Base-by-base conservation (phyloP, 2,113 vertebrate genomes). In the Grammomys dolichurus region DNA sequence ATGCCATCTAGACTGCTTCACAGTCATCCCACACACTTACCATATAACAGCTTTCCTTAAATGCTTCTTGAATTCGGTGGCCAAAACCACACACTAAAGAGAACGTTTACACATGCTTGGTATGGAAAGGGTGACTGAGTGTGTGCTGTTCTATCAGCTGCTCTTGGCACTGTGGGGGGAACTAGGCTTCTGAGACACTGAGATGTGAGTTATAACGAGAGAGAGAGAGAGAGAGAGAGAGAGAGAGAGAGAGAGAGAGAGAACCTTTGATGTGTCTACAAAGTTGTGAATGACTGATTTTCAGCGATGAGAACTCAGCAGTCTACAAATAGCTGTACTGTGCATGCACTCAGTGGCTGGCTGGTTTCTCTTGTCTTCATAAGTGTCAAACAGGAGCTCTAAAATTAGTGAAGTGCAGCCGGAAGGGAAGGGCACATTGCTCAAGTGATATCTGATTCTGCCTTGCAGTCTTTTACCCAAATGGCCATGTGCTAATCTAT, bases 51-150 rank as follows among this genome's bases (percentile, higher is more conserved):
- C 40, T 81, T 92, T 93, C 95, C 93, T 78, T 96, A 96, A 90
- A 86, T 60, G 54, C 93, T 93, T 88, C 90, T 77, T 67, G 85
- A 96, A 96, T 10, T 82, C 85, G 63, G 90, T 56, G 90, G 90
- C 88, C 92, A 69, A 96, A 97, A 96, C 90, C 90, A 94, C 94
- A 96, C 77, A 92, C 51, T 94, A 93, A 90, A 85, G 84, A 95
- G 65, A 96, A 90, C 22, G 96, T 95, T 92, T 90, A 89, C 81
- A 77, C 75, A 77, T 40, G 17, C 54, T 73, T 88, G 90, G 75
- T 26, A 56, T 5, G 65, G 82, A 63, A 95, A 93, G 33, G 56
- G 60, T 11, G 43, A 77, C 76, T 60, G 84, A 93, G 75, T 46
- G 60, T 65, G n/a, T 51, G 93, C 69, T 80, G 77, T 88, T 93